Percentiles rank a stretch among this genome's conserved stretches.
Evolutionary conservation across 2,888 invertebrate species (phyloP).

Genomic region (Trachelus stipa): DNA sequence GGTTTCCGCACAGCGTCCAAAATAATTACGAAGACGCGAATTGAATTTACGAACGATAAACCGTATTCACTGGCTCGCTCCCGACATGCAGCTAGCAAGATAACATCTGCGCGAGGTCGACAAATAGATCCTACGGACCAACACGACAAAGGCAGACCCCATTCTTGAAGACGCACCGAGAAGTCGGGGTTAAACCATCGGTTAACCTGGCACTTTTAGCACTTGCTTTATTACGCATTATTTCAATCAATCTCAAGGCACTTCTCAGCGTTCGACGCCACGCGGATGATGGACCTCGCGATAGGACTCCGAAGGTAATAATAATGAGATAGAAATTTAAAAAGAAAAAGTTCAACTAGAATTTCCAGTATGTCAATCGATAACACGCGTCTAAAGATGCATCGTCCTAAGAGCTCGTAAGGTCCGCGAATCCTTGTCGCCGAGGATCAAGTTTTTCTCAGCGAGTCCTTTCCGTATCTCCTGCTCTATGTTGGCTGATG

Average conservation of each 20-base stretch:
- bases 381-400: background rate
- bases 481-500: background rate
- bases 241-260: conserved; percentile 43
- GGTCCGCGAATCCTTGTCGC: background rate
- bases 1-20: background rate
- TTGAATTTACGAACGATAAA: background rate
- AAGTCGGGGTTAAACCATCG: conserved; percentile 49
- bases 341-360: background rate
- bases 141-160: background rate
- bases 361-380: background rate
- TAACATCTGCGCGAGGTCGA: background rate
- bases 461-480: background rate
- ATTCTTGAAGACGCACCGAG: background rate
- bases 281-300: background rate
- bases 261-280: background rate
- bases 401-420: background rate
- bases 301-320: background rate
- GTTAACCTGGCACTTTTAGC: conserved; percentile 51
- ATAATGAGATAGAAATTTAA: background rate
- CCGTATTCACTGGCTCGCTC: background rate
- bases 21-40: background rate
- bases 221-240: conserved; percentile 47
- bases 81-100: background rate
- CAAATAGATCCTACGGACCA: background rate
- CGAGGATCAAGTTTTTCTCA: background rate